phyloP scores from a whole-genome alignment of 2,888 invertebrate genomes.

The Rhamphomyia laevipes region DNA sequence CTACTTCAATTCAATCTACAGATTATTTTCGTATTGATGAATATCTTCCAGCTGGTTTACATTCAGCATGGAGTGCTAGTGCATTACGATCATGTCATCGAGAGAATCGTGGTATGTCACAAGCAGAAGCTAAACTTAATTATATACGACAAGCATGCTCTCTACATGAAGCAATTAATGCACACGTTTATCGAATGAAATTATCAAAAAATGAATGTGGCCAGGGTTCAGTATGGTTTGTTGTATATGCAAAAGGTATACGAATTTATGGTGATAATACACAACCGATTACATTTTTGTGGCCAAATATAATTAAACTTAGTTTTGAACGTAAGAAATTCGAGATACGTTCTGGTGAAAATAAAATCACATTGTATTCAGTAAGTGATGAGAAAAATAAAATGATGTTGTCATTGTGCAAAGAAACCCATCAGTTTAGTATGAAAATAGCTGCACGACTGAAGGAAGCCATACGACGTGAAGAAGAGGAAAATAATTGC shows the following conservation, averaged over 20 bases:
- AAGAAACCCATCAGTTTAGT: conserved; percentile 90
- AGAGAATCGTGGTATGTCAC: conserved; percentile 66
- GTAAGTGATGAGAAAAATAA: conserved; percentile 90
- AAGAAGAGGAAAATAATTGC: conserved; percentile 68
- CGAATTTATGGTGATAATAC: conserved; percentile 68
- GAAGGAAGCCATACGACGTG: conserved; percentile 67
- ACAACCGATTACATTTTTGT: conserved; percentile 69
- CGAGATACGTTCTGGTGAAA: conserved; percentile 84
- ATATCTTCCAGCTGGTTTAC: conserved; percentile 64
- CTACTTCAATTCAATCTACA: neutral
- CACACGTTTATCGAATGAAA: conserved; percentile 75
- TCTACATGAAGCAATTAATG: conserved; percentile 74
- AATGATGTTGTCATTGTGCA: conserved; percentile 74
- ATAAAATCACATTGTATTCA: conserved; percentile 80
- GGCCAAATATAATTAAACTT: conserved; percentile 91
- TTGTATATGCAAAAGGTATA: conserved; percentile 85
- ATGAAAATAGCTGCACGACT: conserved; percentile 82
- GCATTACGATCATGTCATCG: conserved; percentile 64
- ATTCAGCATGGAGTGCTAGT: conserved; percentile 40
- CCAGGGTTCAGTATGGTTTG: conserved; percentile 72
- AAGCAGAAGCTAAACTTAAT: conserved; percentile 70
- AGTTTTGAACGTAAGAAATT: conserved; percentile 97
- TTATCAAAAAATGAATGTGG: conserved; percentile 63
- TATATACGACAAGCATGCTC: conserved; percentile 84
- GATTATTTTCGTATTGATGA: conserved; percentile 71